Evolutionary conservation across 2,797 vertebrate species (phyloP).

Genomic region (Pyrrhura leucotis): DNA sequence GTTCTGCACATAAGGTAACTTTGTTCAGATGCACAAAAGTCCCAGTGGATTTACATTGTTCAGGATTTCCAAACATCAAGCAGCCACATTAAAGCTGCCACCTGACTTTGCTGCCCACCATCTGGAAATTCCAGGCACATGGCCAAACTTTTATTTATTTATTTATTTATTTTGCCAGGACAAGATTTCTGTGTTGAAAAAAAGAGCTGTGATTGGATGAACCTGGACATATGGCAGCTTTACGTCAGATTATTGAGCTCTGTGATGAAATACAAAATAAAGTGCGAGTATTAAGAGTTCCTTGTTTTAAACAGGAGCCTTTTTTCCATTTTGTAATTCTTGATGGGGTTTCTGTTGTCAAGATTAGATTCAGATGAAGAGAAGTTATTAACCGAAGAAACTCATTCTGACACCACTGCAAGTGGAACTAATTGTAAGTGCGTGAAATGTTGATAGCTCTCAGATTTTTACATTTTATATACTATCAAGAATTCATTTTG

Average conservation of each 20-base stretch:
- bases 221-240: neutral
- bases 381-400: neutral
- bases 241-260: neutral
- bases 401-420: neutral
- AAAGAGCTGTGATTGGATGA: neutral
- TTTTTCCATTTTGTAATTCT: constrained; percentile 2
- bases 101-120: neutral
- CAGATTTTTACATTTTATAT: constrained; percentile 20
- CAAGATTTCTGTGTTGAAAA: neutral
- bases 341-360: constrained; percentile 2
- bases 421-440: constrained; percentile 14
- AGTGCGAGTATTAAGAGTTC: neutral
- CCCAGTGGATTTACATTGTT: neutral
- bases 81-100: neutral
- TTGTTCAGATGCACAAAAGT: neutral
- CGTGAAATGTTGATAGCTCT: constrained; percentile 3
- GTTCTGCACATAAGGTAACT: neutral
- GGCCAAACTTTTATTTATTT: neutral
- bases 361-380: constrained; percentile 6
- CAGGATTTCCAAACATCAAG: neutral
- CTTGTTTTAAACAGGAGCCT: neutral
- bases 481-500: neutral
- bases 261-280: neutral
- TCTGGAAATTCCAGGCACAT: neutral
- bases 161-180: neutral